phyloP scores from a whole-genome alignment of 2,797 vertebrate species.

The Gadopsis marmoratus region DNA sequence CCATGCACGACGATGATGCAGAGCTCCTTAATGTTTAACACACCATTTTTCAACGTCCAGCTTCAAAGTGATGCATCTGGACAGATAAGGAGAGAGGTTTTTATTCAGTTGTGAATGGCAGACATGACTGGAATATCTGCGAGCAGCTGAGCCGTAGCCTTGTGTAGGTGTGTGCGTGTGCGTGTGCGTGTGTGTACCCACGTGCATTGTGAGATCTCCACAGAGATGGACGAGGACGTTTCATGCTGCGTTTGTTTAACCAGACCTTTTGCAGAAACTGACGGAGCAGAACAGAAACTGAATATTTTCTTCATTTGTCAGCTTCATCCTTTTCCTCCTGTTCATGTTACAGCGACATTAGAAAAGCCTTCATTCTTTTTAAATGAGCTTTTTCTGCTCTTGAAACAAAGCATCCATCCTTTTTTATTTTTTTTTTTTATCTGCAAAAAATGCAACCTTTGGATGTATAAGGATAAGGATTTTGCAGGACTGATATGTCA shows the following conservation, averaged over 20 bases:
- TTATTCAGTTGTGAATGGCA: constrained; percentile 20
- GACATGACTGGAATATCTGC: constrained; percentile 46
- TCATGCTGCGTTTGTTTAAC: constrained; percentile 41
- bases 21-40: constrained; percentile 13
- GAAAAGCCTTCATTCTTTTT: not conserved
- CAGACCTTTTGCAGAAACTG: not conserved
- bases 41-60: constrained; percentile 11
- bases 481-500: not conserved
- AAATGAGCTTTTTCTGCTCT: not conserved
- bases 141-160: not conserved
- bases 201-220: constrained; percentile 28
- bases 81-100: constrained; percentile 39
- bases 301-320: not conserved
- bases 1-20: constrained; percentile 4
- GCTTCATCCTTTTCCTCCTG: not conserved
- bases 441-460: too few relatives aligned
- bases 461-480: too few relatives aligned
- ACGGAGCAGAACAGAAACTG: constrained; percentile 10
- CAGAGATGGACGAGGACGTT: constrained; percentile 39
- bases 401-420: not conserved
- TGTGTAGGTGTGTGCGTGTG: constrained; percentile 1
- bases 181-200: not conserved
- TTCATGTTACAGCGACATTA: not conserved
- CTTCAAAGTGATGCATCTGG: constrained; percentile 24
- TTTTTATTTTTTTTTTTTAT: too few relatives aligned